phyloP scores from a whole-genome alignment of 2,797 vertebrate species.

The Chelon auratus region DNA sequence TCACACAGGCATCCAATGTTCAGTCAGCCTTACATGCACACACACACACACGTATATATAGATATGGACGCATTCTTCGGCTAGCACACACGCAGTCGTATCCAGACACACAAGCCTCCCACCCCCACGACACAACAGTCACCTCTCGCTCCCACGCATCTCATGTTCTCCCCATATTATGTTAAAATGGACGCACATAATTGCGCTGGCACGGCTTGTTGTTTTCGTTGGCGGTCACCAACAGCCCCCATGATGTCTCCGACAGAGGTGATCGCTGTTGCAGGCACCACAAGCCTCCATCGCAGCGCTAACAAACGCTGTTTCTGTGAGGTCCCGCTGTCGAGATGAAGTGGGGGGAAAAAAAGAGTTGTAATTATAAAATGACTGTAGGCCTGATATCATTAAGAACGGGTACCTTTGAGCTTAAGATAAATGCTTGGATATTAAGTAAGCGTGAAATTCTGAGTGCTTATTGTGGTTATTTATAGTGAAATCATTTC shows the following conservation, averaged over 20 bases:
- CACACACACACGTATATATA: constrained; percentile 16
- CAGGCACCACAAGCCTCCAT: constrained; percentile 65
- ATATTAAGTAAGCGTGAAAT: constrained; percentile 21
- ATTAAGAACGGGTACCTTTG: constrained; percentile 21
- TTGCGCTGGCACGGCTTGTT: constrained; percentile 71
- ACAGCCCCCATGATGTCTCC: constrained; percentile 56
- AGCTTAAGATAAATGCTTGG: constrained; percentile 20
- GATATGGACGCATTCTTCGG: not conserved
- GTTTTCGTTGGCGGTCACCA: constrained; percentile 75
- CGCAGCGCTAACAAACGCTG: constrained; percentile 32
- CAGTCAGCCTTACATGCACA: not conserved
- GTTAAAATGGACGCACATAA: constrained; percentile 72
- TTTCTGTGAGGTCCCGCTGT: constrained; percentile 55
- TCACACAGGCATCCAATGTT: constrained; percentile 50
- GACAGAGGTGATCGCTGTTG: constrained; percentile 65
- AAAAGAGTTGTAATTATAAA: constrained; percentile 40
- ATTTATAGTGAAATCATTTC: constrained; percentile 39
- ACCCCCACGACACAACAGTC: constrained; percentile 60
- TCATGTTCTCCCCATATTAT: constrained; percentile 78
- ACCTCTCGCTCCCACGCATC: constrained; percentile 77
- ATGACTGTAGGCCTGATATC: constrained; percentile 17
- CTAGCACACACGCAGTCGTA: not conserved
- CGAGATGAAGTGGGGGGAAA: constrained; percentile 14
- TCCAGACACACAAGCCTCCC: constrained; percentile 33
- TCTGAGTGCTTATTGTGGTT: constrained; percentile 23